These are phyloP conservation scores for Altica lythri DNA, from an alignment of 2,888 invertebrate genomes.

Conservation along the genomic window DNA sequence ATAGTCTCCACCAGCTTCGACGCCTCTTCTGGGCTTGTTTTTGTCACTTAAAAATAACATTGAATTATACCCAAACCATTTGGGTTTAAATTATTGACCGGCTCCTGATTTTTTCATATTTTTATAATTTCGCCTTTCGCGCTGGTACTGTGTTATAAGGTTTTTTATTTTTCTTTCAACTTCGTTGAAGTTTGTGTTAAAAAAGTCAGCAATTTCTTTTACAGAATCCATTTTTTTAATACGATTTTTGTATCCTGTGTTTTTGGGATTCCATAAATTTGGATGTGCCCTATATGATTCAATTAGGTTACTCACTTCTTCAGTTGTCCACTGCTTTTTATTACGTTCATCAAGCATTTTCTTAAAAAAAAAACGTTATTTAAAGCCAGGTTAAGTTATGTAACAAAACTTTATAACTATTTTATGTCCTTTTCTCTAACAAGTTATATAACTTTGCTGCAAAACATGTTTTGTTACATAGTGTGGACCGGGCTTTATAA, in stretches of 20 bases:
- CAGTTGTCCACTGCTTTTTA: conserved; percentile 3
- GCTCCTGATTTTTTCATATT: conserved; percentile 17
- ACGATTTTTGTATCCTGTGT: conserved; percentile 7
- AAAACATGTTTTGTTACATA: too few relatives aligned
- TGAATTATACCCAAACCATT: conserved; percentile 17
- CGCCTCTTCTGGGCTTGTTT: conserved; percentile 12
- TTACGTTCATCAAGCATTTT: not conserved
- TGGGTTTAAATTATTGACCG: conserved; percentile 16
- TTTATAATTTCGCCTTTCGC: conserved; percentile 17
- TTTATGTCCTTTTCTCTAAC: too few relatives aligned
- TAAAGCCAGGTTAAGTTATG: not conserved
- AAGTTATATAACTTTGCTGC: too few relatives aligned
- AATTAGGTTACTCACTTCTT: not conserved
- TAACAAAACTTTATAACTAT: too few relatives aligned
- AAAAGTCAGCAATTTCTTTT: conserved; percentile 18
- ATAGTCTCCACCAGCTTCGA: conserved; percentile 11
- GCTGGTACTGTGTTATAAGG: conserved; percentile 13
- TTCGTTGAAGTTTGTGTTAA: conserved; percentile 14
- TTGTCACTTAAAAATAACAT: conserved; percentile 12
- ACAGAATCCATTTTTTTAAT: conserved; percentile 18
- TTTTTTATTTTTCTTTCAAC: conserved; percentile 16
- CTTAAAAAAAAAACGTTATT: not conserved
- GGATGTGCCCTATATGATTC: not conserved
- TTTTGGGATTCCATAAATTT: conserved; percentile 1
- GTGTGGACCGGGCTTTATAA: too few relatives aligned